Evolutionary conservation across 2,797 vertebrate genomes (phyloP).

Genomic region (Coluber constrictor): DNA sequence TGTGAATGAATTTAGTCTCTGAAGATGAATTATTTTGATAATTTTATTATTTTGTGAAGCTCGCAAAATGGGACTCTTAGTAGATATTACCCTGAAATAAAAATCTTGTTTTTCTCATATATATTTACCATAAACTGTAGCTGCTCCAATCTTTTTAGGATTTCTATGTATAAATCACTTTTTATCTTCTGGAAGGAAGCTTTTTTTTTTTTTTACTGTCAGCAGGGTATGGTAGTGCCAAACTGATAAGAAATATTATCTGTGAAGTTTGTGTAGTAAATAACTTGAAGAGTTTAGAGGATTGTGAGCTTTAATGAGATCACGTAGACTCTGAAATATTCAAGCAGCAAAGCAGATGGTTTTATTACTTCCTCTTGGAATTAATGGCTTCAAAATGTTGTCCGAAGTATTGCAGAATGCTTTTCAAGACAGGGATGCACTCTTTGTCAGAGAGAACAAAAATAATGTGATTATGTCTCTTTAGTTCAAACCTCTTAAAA

Average conservation of each 20-base stretch:
- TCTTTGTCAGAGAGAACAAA: neutral
- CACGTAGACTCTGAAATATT: neutral
- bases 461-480: neutral
- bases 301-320: neutral
- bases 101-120: constrained; percentile 3
- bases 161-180: constrained; percentile 3
- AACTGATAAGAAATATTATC: neutral
- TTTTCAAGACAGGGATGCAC: neutral
- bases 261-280: constrained; percentile 2
- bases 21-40: constrained; percentile 24
- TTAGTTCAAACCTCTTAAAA: constrained; percentile 23
- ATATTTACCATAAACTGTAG: constrained; percentile 5
- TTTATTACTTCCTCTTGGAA: constrained; percentile 19
- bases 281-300: neutral
- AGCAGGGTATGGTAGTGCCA: neutral
- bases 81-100: neutral
- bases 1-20: constrained; percentile 4
- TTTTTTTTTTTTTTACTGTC: neutral
- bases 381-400: neutral
- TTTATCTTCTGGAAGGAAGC: neutral
- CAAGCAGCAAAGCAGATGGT: neutral
- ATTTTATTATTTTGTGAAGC: neutral
- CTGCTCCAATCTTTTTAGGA: neutral
- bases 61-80: constrained; percentile 24
- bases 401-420: neutral